Percentiles rank a stretch among this genome's conserved stretches.
These are phyloP conservation scores for Diaprepes abbreviatus DNA, from an alignment of 2,888 invertebrate genomes.

Conservation along the genomic window DNA sequence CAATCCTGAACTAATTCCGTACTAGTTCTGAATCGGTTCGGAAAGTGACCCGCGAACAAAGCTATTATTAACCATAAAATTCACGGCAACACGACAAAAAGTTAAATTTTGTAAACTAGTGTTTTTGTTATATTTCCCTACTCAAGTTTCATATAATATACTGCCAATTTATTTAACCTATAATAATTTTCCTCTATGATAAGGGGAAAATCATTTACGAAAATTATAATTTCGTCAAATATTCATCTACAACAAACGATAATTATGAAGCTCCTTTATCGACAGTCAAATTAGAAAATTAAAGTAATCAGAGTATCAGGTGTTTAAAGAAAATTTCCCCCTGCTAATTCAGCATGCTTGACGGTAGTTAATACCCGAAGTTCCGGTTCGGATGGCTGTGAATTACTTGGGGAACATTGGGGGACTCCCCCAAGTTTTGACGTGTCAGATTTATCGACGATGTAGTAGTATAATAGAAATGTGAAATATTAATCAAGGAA, in stretches of 20 bases:
- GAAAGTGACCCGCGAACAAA: too few species aligned
- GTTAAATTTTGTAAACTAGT: too few species aligned
- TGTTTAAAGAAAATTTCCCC: constrained; percentile 12
- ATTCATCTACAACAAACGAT: background rate
- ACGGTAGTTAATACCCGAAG: background rate
- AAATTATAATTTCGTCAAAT: too few species aligned
- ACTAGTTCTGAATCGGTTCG: too few species aligned
- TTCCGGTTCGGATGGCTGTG: constrained; percentile 5
- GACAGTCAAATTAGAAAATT: constrained; percentile 1
- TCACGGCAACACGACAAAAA: too few species aligned
- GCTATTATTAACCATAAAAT: too few species aligned
- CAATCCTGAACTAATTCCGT: too few species aligned
- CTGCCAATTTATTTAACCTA: too few species aligned
- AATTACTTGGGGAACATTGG: constrained; percentile 3
- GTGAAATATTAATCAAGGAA: background rate
- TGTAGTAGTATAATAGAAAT: background rate
- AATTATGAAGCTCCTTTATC: background rate
- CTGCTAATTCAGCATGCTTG: constrained; percentile 1
- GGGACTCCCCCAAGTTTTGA: constrained; percentile 2
- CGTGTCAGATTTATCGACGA: constrained; percentile 2
- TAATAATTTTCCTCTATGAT: too few species aligned
- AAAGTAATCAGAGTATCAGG: background rate
- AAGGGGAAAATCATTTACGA: too few species aligned
- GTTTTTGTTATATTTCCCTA: too few species aligned
- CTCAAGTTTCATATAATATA: too few species aligned